A percentile compares a stretch with the other conserved stretches of the same genome.
Conservation (phyloP, 2,797 vertebrate species). For the Typhlichthys eigenmanni region DNA sequence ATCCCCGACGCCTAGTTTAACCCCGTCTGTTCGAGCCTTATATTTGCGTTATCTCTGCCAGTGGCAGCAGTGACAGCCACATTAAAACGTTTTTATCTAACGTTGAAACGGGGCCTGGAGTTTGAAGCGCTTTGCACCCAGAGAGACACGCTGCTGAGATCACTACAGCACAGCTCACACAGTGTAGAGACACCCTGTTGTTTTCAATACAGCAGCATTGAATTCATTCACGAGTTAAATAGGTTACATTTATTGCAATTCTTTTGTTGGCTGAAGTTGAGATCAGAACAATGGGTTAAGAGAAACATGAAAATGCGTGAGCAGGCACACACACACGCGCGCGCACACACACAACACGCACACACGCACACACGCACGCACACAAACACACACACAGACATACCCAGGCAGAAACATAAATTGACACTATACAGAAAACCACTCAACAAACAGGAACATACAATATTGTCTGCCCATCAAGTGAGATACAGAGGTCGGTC, state of each 20-base stretch:
- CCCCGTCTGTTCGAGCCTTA: background rate
- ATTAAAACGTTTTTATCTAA: conserved; percentile 53
- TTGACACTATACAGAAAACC: background rate
- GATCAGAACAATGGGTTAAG: conserved; percentile 15
- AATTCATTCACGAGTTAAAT: no score
- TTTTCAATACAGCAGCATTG: no score
- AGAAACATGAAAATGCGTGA: conserved; percentile 15
- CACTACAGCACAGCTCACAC: conserved; percentile 42
- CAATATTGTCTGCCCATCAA: conserved; percentile 26
- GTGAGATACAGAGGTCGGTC: conserved; percentile 1
- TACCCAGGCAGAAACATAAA: conserved; percentile 22
- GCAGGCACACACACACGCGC: conserved; percentile 17
- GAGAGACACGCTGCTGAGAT: conserved; percentile 38
- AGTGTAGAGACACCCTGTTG: conserved; percentile 22
- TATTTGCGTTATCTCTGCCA: background rate
- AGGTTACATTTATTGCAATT: background rate
- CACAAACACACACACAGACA: background rate
- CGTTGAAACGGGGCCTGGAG: conserved; percentile 33
- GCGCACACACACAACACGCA: conserved; percentile 7
- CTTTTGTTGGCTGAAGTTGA: conserved; percentile 21
- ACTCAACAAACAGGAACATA: conserved; percentile 11
- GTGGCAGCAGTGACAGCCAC: conserved; percentile 24
- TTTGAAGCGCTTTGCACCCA: conserved; percentile 22
- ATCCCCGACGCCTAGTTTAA: background rate
- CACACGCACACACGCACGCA: conserved; percentile 6